Conservation (phyloP, 2,797 vertebrate species). For the Tamandua tetradactyla region DNA sequence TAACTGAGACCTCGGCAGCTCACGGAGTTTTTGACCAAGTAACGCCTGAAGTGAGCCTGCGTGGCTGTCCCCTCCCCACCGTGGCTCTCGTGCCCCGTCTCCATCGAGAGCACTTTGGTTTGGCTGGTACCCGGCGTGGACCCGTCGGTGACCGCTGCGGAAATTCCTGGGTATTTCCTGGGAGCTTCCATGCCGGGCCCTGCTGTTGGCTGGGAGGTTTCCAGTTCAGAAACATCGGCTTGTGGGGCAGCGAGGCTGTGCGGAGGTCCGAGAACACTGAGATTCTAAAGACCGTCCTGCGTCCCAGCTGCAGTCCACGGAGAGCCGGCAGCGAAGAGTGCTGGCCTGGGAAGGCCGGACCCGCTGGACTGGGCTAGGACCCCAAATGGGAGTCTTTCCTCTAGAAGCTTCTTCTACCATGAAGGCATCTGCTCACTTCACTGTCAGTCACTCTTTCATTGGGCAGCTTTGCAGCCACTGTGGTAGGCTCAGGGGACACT, state of each 20-base stretch:
- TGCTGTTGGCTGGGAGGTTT: background rate
- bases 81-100: background rate
- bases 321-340: background rate
- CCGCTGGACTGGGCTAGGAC: background rate
- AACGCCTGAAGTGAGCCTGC: background rate
- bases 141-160: fast-evolving
- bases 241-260: background rate
- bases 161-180: background rate
- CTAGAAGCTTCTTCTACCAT: background rate
- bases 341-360: background rate
- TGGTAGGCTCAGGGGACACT: background rate
- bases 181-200: background rate
- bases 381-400: background rate
- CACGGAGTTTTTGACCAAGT: background rate
- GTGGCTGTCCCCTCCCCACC: too few species aligned
- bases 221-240: background rate
- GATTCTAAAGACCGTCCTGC: too few species aligned
- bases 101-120: background rate
- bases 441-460: background rate
- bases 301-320: fast-evolving
- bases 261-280: background rate
- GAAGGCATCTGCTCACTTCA: background rate
- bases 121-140: fast-evolving
- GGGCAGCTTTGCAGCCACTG: background rate
- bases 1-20: background rate